Evolutionary conservation across 2,888 invertebrate genomes (phyloP).

Genomic region (Drymonia ruficornis): DNA sequence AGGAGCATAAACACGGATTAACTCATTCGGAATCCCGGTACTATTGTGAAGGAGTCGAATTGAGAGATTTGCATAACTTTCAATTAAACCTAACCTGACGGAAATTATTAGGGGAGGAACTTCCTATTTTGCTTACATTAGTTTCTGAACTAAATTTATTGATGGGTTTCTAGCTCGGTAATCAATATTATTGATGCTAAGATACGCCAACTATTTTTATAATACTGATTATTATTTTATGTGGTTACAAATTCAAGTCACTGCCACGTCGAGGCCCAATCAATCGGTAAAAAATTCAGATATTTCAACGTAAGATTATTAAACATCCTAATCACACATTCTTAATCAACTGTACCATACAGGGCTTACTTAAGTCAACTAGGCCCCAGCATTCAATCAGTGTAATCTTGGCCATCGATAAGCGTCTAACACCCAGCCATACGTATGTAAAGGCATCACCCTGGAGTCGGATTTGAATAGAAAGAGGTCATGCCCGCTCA

Average conservation of each 20-base stretch:
- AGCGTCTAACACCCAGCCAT: slow-evolving; percentile 56
- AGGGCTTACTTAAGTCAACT: slow-evolving; percentile 15
- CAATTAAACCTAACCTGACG: slow-evolving; percentile 82
- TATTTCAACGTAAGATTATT: no score
- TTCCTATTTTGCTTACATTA: slow-evolving; percentile 59
- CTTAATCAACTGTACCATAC: neutral
- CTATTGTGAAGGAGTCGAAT: slow-evolving; percentile 83
- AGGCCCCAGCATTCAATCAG: slow-evolving; percentile 54
- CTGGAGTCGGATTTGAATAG: slow-evolving; percentile 77
- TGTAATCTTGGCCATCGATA: slow-evolving; percentile 60
- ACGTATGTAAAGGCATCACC: slow-evolving; percentile 58
- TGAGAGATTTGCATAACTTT: slow-evolving; percentile 84
- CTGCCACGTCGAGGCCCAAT: no score
- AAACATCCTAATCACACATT: no score
- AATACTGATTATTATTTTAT: no score
- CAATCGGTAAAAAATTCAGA: no score
- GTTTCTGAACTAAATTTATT: slow-evolving; percentile 15
- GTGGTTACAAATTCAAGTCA: no score
- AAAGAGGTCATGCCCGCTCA: slow-evolving; percentile 75
- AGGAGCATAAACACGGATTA: slow-evolving; percentile 84
- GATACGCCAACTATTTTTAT: neutral
- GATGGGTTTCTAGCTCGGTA: slow-evolving; percentile 8
- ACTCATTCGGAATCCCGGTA: slow-evolving; percentile 83
- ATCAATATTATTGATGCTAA: neutral
- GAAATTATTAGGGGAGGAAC: slow-evolving; percentile 75